Evolutionary conservation across 2,888 invertebrate species (phyloP).

Genomic region (Hololepta plana): DNA sequence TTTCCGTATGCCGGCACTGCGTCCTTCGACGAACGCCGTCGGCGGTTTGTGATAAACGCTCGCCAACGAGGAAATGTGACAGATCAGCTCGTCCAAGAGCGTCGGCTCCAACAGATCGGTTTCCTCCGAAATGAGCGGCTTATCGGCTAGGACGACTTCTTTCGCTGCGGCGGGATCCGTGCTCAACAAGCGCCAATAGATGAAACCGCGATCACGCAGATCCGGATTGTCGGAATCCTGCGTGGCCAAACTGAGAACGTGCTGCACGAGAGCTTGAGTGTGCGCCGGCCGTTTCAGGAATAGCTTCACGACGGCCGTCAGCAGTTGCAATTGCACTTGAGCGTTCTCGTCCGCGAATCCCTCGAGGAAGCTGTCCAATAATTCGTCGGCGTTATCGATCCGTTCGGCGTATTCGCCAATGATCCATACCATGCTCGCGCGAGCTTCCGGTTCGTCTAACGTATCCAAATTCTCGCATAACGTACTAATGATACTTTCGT

Average conservation of each 20-base stretch:
- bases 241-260: constrained; percentile 75
- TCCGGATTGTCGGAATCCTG: constrained; percentile 98
- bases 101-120: constrained; percentile 97
- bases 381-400: constrained; percentile 97
- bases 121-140: constrained; percentile 97
- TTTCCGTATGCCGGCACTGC: constrained; percentile 44
- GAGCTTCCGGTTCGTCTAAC: constrained; percentile 94
- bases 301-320: constrained; percentile 96
- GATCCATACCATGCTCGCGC: constrained; percentile 95
- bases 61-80: constrained; percentile 94
- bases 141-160: constrained; percentile 96
- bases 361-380: constrained; percentile 94
- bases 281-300: constrained; percentile 96
- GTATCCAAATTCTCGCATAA: constrained; percentile 98
- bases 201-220: constrained; percentile 93
- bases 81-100: constrained; percentile 90
- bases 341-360: constrained; percentile 31
- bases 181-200: constrained; percentile 73
- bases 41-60: constrained; percentile 98
- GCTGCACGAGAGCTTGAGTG: constrained; percentile 96
- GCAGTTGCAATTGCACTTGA: constrained; percentile 65
- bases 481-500: constrained; percentile 98
- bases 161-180: background rate
- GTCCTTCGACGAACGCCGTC: constrained; percentile 92
- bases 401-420: constrained; percentile 98